Evolutionary conservation across 2,888 invertebrate species (phyloP), one percentile per base, ranked within the genome.

Genomic region (Pheosia gnoma): DNA sequence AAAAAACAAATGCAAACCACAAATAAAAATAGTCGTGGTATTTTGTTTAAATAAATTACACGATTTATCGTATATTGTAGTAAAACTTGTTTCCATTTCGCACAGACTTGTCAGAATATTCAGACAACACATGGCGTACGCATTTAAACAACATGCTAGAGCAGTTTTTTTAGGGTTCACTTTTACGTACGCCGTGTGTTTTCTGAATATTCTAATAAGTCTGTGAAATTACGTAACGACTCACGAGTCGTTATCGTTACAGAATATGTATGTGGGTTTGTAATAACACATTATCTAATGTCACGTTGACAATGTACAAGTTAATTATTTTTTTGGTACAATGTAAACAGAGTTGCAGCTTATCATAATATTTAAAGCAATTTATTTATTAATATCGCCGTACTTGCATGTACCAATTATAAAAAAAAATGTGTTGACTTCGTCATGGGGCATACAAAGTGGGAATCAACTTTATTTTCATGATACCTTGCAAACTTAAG

Each of bases 181-280:
- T 25, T 25, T 25, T 25, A 25, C 25, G 25, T 25, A 25, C 25
- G 25, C 25, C 25, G 25, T 25, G 25, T 25, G 25, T 25, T 25
- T 0, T 25, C 25, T 25, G 25, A 25, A 25, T 25, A 25, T 25
- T 25, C 25, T 25, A 25, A 25, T 25, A 25, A 25, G 25, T 1
- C 25, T 25, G 2, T 25, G 25, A 25, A 66, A 73, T 78, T 80
- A 77, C 77, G 74, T 79, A 78, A 76, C 63, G 64, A 77, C 76
- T 78, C 78, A 80, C 79, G 81, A 75, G 66, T 61, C 54, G 58
- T 58, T 59, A 67, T 68, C 58, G 57, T 56, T 57, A 60, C 51
- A 56, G 59, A 61, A 49, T 54, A 61, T 49, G 59, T 63, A 66
- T 63, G 37, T 63, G 59, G 56, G 54, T 43, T 51, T 39, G 49